Base-by-base conservation (phyloP, 2,797 vertebrate genomes). In the Todus mexicanus region DNA sequence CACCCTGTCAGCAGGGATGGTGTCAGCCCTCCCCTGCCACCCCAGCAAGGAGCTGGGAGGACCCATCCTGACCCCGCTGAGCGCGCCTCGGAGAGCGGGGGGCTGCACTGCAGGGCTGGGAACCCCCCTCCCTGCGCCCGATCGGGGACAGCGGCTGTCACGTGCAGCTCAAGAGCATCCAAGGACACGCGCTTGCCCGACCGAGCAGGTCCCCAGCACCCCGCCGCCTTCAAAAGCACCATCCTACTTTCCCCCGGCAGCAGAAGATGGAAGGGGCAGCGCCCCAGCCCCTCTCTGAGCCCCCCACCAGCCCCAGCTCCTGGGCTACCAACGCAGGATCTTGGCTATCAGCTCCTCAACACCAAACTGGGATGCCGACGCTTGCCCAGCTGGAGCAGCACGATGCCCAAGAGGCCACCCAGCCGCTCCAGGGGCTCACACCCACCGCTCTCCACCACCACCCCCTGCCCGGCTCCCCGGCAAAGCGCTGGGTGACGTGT, bases 141-240 rank as follows among this genome's bases (percentile, higher is more conserved):
- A 65, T 25, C 56, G 1, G 72, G 89, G 89, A 92, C 84, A 60
- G 89, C n/a, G 1, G 82, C 82, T 5, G 54, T 64, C 94, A 92
- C 87, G 42, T 93, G 95, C 94, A 42, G 82, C 90, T 95, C 94
- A 95, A 95, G 95, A 95, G 95, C 95, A 95, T 96, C 95, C 95
- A 96, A 96, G 95, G 94, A 95, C 93, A 2, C 16, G 1, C 61
- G 11, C 75, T 50, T 7, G 19, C 88, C 88, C 9, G 11, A 91
- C 72, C 21, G 2, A 93, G 70, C 47, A 1, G 31, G 75, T 66
- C 63, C 64, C 59, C 89, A 22, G 61, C 80, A 33, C 48, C 53
- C 54, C 7, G 0, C 29, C 4, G 0, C 56, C 83, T 43, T 29
- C 61, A 4, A n/a, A 75, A 60, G 6, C 47, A 75, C 19, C 7